Conservation (phyloP, 2,888 invertebrate species). For the Dusona sp. region DNA sequence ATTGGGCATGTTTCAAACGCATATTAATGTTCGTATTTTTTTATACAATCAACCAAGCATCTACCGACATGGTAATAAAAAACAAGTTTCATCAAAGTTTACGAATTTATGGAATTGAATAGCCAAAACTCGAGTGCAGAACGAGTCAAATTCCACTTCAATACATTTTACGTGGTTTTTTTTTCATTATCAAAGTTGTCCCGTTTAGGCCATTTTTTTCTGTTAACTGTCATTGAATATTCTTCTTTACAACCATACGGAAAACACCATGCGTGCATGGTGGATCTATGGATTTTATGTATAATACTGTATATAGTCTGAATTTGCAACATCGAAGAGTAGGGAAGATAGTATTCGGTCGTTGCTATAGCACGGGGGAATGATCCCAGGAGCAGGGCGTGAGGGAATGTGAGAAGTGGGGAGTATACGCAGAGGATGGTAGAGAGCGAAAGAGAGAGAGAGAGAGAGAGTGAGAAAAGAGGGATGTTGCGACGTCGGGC, state of each 20-base stretch:
- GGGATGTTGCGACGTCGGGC: slow-evolving; percentile 83
- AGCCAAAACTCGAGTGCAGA: not conserved
- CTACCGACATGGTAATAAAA: not conserved
- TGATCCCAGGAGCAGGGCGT: slow-evolving; percentile 3
- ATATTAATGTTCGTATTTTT: not conserved
- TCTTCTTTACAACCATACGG: not conserved
- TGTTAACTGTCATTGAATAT: not conserved
- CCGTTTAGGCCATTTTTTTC: not conserved
- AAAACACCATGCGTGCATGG: not conserved
- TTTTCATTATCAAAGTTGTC: not conserved
- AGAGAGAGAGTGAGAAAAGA: slow-evolving; percentile 71
- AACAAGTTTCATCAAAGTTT: not conserved
- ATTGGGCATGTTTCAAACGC: not conserved
- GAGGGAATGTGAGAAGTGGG: slow-evolving; percentile 14
- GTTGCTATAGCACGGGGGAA: slow-evolving; percentile 9
- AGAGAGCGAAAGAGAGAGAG: slow-evolving; percentile 45
- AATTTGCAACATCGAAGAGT: slow-evolving; percentile 1
- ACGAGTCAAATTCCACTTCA: not conserved
- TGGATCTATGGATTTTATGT: not conserved
- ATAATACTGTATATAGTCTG: not conserved
- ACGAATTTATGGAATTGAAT: not conserved
- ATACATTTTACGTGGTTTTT: not conserved
- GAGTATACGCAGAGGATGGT: slow-evolving; percentile 3
- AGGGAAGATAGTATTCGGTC: not conserved
- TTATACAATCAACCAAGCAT: not conserved